Percentiles rank a stretch among this genome's conserved stretches.
Evolutionary conservation across 2,888 invertebrate species (phyloP).

Genomic region (Falcaria lacertinaria): DNA sequence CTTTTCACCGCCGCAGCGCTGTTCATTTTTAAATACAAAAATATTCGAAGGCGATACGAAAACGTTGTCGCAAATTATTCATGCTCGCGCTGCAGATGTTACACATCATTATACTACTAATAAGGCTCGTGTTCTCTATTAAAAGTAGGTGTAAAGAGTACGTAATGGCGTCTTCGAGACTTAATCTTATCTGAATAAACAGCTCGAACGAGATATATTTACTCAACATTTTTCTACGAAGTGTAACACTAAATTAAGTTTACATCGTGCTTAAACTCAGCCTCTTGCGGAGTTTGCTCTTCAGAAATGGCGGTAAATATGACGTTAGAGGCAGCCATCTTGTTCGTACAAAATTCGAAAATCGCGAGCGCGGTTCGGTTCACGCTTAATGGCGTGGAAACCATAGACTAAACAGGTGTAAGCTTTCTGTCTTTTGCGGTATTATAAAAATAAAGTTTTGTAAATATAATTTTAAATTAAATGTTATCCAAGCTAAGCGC

Average conservation of each 20-base stretch:
- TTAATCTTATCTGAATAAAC: background rate
- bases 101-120: no score
- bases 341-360: constrained; percentile 60
- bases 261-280: no score
- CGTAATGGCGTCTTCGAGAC: constrained; percentile 1
- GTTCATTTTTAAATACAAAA: no score
- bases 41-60: no score
- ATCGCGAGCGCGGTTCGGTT: constrained; percentile 58
- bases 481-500: no score
- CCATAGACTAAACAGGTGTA: constrained; percentile 68
- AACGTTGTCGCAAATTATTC: no score
- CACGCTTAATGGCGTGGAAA: constrained; percentile 65
- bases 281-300: constrained; percentile 4
- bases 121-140: no score
- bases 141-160: no score
- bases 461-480: no score
- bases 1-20: no score
- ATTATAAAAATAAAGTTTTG: constrained; percentile 18
- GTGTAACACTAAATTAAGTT: constrained; percentile 1
- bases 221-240: background rate
- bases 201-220: background rate
- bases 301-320: constrained; percentile 42
- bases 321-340: constrained; percentile 50
- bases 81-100: no score
- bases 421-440: constrained; percentile 16